These are phyloP conservation scores for Sardina pilchardus DNA, from an alignment of 2,113 vertebrate species.

Conservation along the genomic window DNA sequence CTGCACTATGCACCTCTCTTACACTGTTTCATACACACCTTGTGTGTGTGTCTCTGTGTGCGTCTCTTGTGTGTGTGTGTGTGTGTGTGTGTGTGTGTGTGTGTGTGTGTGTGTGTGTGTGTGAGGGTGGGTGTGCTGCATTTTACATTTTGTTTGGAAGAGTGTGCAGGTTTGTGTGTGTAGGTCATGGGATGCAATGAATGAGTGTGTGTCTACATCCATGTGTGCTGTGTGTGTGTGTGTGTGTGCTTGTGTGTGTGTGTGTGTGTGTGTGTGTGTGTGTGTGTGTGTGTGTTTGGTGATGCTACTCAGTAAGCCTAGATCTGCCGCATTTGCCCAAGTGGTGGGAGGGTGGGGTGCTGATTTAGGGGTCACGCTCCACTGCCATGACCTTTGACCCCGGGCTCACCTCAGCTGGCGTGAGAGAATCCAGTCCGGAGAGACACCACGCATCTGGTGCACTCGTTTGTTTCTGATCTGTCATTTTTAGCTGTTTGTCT, in stretches of 20 bases:
- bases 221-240: background rate
- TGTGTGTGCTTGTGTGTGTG: background rate
- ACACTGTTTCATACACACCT: background rate
- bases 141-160: background rate
- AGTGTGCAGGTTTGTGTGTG: background rate
- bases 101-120: background rate
- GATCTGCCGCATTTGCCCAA: background rate
- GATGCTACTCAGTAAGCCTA: background rate
- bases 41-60: background rate
- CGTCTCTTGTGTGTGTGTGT: background rate
- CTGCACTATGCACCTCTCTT: background rate
- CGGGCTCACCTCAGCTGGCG: slow-evolving; percentile 22
- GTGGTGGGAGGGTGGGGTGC: background rate
- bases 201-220: background rate
- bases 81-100: background rate
- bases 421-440: slow-evolving; percentile 21
- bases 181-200: background rate
- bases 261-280: slow-evolving; percentile 1
- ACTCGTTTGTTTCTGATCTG: background rate
- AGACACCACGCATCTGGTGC: background rate
- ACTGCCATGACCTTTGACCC: slow-evolving; percentile 37
- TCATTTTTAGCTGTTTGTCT: background rate
- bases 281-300: background rate
- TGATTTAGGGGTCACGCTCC: slow-evolving; percentile 23
- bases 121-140: background rate